These are phyloP conservation scores for Cherax quadricarinatus DNA, from an alignment of 1,140 invertebrate species.

Conservation along the genomic window DNA sequence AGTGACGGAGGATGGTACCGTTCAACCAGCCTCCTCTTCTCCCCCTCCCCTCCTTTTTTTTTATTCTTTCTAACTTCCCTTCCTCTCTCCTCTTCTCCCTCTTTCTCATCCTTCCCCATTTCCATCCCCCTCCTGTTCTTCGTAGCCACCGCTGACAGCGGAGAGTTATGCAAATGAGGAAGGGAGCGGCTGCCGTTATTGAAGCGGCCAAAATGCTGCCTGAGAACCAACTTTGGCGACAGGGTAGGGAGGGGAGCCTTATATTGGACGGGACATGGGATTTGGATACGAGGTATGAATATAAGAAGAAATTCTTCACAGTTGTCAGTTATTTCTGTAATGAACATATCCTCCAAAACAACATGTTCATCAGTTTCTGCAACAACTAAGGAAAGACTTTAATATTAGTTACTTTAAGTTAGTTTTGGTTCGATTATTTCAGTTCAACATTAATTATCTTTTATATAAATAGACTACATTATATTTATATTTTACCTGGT, in stretches of 20 bases:
- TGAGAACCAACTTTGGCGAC: background rate
- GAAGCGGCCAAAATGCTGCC: background rate
- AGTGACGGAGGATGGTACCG: background rate
- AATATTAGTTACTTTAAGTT: no score
- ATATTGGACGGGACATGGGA: background rate
- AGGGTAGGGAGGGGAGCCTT: background rate
- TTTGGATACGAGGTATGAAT: background rate
- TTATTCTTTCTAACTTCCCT: background rate
- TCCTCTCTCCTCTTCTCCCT: background rate
- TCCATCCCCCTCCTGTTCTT: background rate
- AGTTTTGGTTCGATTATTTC: no score
- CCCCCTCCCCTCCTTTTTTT: background rate
- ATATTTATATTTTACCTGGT: no score
- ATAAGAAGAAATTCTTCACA: background rate
- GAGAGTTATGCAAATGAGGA: background rate
- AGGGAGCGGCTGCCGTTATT: background rate
- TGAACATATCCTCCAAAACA: no score
- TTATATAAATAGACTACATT: no score
- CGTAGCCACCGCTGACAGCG: no score
- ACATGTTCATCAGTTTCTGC: no score
- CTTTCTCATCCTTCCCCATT: background rate
- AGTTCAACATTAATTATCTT: no score
- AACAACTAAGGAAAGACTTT: no score
- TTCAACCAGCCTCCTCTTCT: background rate
- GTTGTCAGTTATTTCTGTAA: no score